Evolutionary conservation across 92 coral and sea anemone species (phyloP).

Genomic region (Diadumene lineata): DNA sequence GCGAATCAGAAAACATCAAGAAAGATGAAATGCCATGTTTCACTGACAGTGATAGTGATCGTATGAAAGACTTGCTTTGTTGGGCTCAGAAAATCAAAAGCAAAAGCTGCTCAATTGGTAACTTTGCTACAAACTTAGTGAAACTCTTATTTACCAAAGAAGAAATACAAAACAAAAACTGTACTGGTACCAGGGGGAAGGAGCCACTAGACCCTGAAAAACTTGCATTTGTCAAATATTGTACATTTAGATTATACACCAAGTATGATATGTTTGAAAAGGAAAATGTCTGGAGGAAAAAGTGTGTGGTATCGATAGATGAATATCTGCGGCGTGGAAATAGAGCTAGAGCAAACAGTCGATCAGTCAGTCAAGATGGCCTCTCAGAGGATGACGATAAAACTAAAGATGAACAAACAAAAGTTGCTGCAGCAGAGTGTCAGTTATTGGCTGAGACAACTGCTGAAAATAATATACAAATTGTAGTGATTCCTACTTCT

Average conservation of each 20-base stretch:
- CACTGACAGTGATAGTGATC: constrained; percentile 36
- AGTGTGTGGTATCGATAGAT: constrained; percentile 66
- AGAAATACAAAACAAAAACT: constrained; percentile 63
- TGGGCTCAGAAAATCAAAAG: constrained; percentile 65
- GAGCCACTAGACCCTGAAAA: constrained; percentile 64
- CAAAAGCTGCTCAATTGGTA: constrained; percentile 69
- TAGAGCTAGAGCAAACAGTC: constrained; percentile 51
- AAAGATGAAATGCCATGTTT: constrained; percentile 31
- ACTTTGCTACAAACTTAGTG: constrained; percentile 64
- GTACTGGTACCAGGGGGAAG: constrained; percentile 77
- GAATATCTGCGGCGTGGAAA: constrained; percentile 80
- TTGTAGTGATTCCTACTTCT: constrained; percentile 2
- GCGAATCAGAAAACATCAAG: neutral
- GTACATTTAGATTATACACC: constrained; percentile 67
- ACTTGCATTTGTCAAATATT: constrained; percentile 58
- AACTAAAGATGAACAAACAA: constrained; percentile 19
- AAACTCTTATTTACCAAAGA: constrained; percentile 61
- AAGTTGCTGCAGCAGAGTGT: constrained; percentile 3
- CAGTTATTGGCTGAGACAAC: neutral
- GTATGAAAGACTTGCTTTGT: constrained; percentile 44
- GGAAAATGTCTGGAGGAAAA: constrained; percentile 64
- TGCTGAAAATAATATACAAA: neutral
- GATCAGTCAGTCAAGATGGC: constrained; percentile 36
- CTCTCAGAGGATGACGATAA: constrained; percentile 24
- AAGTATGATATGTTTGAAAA: constrained; percentile 52